Base-by-base conservation (phyloP, 2,113 vertebrate genomes). In the Charadrius vociferus region DNA sequence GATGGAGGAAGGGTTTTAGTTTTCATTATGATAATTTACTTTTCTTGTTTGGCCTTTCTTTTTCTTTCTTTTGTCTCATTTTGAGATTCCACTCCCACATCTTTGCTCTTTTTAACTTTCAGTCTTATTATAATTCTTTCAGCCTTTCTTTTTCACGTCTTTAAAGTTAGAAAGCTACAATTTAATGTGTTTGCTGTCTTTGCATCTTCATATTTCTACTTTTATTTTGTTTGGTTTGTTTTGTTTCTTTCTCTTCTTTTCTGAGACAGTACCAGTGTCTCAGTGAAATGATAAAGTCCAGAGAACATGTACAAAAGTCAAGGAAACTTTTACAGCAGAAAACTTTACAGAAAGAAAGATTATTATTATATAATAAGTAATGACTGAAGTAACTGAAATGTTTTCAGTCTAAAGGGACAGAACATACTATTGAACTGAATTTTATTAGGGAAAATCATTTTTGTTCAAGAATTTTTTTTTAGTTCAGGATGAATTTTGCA, bases 11-110 rank as follows among this genome's bases (percentile, higher is more conserved):
- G 26, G 45, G 71, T 91, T 94, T 97, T 91, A 65, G 27, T 94
- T 96, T 96, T 93, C 81, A 93, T 82, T 93, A 49, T 90, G 52
- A 82, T 79, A 89, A 96, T 95, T 95, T 95, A 66, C 49, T 95
- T 95, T 94, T 96, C 73, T 93, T 94, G 47, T 85, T 95, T 88
- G 71, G 68, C 9, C 90, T 86, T 92, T 93, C 15, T 72, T 83
- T 96, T 89, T 95, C 62, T 71, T 91, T 90, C 47, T 88, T 96
- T 93, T 86, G 30, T 87, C 52, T 96, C 41, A 52, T 81, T 91
- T 58, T 1, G 4, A 84, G 61, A 90, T 91, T 96, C 18, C 6
- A 12, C 50, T 81, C 52, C 73, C 19, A 92, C n/a, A 68, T 93
- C 72, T 90, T 96, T 72, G 68, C 43, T 90, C 34, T 94, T 95